phyloP scores from a whole-genome alignment of 2,113 vertebrate species.

The Petromus typicus region DNA sequence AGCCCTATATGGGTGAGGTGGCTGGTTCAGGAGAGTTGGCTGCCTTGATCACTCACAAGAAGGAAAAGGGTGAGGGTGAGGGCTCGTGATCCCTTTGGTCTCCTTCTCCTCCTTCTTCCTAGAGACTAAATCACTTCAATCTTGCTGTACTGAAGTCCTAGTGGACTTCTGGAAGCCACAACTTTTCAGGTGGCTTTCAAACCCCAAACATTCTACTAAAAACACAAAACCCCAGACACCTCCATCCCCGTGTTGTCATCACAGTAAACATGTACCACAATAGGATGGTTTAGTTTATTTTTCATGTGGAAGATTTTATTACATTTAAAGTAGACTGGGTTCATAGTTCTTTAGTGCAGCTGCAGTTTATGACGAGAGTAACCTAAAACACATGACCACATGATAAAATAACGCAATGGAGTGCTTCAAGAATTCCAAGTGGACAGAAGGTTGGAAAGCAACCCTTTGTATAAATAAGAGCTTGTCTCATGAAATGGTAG shows the following conservation, averaged over 20 bases:
- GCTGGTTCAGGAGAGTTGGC: neutral
- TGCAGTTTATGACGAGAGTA: conserved; percentile 77
- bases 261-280: conserved; percentile 33
- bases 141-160: conserved; percentile 1
- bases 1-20: neutral
- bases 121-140: neutral
- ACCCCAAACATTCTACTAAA: neutral
- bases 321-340: conserved; percentile 72
- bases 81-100: neutral
- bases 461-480: conserved; percentile 44
- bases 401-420: conserved; percentile 66
- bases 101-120: neutral
- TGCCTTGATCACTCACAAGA: neutral
- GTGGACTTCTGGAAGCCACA: conserved; percentile 8
- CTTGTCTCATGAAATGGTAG: conserved; percentile 13
- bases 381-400: conserved; percentile 74
- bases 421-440: conserved; percentile 36
- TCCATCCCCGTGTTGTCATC: neutral
- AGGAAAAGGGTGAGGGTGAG: neutral
- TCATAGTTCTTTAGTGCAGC: conserved; percentile 60
- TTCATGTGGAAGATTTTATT: conserved; percentile 79
- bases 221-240: conserved; percentile 31
- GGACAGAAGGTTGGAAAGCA: conserved; percentile 68
- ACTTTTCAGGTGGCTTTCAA: conserved; percentile 28
- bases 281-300: conserved; percentile 79